These are phyloP conservation scores for Triplophysa rosa DNA, from an alignment of 2,113 vertebrate genomes.

Conservation along the genomic window DNA sequence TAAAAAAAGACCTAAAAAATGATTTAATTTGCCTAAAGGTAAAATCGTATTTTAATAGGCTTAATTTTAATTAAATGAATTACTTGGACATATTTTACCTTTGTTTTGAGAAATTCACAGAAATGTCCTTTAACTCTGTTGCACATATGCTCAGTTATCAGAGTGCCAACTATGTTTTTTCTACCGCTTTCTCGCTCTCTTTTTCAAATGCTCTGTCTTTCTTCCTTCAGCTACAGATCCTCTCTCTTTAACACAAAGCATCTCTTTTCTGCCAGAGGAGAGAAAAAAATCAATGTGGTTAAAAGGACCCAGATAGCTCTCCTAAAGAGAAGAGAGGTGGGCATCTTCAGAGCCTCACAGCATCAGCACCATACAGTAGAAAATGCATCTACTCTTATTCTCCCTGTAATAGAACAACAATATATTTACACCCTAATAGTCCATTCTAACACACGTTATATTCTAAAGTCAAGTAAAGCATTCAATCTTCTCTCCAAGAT, in stretches of 20 bases:
- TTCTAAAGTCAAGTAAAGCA: background rate
- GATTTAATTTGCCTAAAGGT: too few species aligned
- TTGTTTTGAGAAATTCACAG: background rate
- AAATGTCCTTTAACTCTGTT: background rate
- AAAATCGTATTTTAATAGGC: too few species aligned
- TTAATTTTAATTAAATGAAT: too few species aligned
- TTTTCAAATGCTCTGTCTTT: constrained; percentile 10
- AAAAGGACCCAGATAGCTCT: constrained; percentile 39
- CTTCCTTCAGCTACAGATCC: constrained; percentile 1
- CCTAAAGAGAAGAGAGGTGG: background rate
- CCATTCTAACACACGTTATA: background rate
- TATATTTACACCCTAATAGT: constrained; percentile 10
- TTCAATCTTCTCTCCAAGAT: constrained; percentile 14
- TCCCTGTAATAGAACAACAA: constrained; percentile 12
- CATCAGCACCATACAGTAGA: background rate
- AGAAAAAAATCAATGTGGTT: constrained; percentile 57
- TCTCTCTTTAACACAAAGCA: constrained; percentile 6
- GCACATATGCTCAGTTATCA: constrained; percentile 30
- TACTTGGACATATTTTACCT: too few species aligned
- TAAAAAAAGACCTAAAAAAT: too few species aligned
- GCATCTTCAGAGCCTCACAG: constrained; percentile 3
- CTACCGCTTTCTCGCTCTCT: background rate
- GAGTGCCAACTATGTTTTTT: background rate
- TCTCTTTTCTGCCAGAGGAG: constrained; percentile 22
- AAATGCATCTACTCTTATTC: background rate